Conservation (phyloP, 2,113 vertebrate genomes). For the Gopherus flavomarginatus region DNA sequence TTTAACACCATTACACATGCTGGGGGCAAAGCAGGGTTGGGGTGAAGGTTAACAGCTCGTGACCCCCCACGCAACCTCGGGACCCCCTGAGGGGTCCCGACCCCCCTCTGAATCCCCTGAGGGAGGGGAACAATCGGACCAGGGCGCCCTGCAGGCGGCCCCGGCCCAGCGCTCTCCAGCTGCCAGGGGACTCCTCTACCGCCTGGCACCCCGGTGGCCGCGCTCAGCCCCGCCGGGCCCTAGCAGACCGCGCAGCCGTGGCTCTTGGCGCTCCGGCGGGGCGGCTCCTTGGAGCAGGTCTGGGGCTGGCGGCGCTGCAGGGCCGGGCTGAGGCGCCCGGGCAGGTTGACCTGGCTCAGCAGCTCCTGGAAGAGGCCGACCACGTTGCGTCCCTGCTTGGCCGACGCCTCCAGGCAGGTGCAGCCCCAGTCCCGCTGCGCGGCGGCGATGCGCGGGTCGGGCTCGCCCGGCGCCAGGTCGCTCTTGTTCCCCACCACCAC, state of each 20-base stretch:
- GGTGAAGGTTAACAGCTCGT: too few relatives aligned
- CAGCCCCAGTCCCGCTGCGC: slow-evolving; percentile 75
- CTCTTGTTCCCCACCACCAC: slow-evolving; percentile 76
- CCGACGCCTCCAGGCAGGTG: slow-evolving; percentile 77
- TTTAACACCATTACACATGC: too few relatives aligned
- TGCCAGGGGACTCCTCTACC: background rate
- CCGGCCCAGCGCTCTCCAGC: background rate
- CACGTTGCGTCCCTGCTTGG: slow-evolving; percentile 72
- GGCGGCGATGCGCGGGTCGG: slow-evolving; percentile 31
- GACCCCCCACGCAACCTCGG: too few relatives aligned
- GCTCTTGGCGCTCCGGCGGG: slow-evolving; percentile 45
- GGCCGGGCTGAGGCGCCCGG: slow-evolving; percentile 63
- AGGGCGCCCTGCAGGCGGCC: background rate
- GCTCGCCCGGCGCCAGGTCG: slow-evolving; percentile 36
- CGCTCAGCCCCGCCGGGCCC: background rate
- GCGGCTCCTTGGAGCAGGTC: slow-evolving; percentile 16
- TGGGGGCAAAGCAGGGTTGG: too few relatives aligned
- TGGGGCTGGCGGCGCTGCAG: slow-evolving; percentile 50
- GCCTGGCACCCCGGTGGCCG: too few relatives aligned
- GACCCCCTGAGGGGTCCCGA: too few relatives aligned
- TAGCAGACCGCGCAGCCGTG: slow-evolving; percentile 76
- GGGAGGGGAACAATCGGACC: background rate
- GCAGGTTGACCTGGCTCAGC: slow-evolving; percentile 70
- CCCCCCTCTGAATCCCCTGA: too few relatives aligned
- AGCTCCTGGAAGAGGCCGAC: slow-evolving; percentile 69